phyloP scores from a whole-genome alignment of 2,113 vertebrate species.

The Hemiprocne comata region DNA sequence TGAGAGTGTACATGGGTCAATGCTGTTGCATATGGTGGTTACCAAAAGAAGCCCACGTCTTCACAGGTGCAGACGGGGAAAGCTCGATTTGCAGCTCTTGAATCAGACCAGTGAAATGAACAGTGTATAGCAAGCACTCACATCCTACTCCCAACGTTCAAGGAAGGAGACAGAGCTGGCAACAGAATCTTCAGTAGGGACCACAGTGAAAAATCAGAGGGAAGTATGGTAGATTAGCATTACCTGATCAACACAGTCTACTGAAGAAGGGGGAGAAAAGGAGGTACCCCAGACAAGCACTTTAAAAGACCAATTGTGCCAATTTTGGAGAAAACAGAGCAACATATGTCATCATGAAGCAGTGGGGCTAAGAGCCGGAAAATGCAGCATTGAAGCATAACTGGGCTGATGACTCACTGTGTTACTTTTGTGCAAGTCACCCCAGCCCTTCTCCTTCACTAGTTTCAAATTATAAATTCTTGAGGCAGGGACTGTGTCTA shows the following conservation, averaged over 20 bases:
- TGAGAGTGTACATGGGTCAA: background rate
- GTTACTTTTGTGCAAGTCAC: background rate
- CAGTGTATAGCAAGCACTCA: background rate
- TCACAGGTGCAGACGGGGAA: background rate
- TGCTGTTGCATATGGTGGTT: background rate
- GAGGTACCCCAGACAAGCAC: background rate
- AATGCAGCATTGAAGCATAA: background rate
- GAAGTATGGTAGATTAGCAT: background rate
- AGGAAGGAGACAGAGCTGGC: background rate
- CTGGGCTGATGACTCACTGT: background rate
- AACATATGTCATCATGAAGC: background rate
- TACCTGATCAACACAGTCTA: accelerated
- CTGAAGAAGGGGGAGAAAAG: background rate
- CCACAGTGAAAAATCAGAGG: background rate
- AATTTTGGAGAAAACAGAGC: background rate
- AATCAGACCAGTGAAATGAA: background rate
- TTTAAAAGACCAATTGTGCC: background rate
- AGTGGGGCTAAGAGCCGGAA: background rate
- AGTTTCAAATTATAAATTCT: background rate
- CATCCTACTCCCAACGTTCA: background rate
- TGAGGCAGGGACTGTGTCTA: background rate
- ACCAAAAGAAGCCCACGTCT: background rate
- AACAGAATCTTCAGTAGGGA: background rate
- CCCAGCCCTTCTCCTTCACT: background rate
- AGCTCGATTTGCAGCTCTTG: background rate